phyloP scores from a whole-genome alignment of 2,113 vertebrate species.

The Pongo abelii region DNA sequence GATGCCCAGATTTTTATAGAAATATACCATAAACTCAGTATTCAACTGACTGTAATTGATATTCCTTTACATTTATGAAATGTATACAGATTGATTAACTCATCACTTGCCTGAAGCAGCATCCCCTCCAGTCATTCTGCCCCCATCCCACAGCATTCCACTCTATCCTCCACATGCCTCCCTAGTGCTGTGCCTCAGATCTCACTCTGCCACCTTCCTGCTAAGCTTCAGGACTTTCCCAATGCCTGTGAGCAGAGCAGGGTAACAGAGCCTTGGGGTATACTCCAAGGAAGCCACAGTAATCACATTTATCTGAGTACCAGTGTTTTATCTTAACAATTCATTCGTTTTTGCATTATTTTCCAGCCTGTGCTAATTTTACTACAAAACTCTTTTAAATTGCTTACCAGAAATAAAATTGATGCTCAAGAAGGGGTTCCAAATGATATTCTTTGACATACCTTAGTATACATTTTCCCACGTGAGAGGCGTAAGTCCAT shows the following conservation, averaged over 20 bases:
- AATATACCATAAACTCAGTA: conserved; percentile 3
- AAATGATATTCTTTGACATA: not conserved
- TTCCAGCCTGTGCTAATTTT: not conserved
- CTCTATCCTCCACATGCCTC: not conserved
- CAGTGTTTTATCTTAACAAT: not conserved
- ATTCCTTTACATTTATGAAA: conserved; percentile 47
- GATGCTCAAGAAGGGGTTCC: not conserved
- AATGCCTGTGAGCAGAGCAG: not conserved
- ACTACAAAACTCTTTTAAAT: not conserved
- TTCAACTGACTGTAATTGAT: conserved; percentile 28
- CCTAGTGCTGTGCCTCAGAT: not conserved
- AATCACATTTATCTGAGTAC: not conserved
- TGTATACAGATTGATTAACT: not conserved
- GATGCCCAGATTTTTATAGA: conserved; percentile 58
- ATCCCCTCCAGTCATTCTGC: not conserved
- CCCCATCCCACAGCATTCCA: not conserved
- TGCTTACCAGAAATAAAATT: not conserved
- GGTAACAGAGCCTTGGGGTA: not conserved
- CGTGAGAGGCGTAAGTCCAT: not conserved
- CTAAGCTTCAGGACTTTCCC: not conserved
- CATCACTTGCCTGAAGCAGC: not conserved
- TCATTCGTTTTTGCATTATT: not conserved
- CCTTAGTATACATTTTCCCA: not conserved
- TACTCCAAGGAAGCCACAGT: not conserved
- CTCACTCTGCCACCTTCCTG: not conserved